Base-by-base conservation (phyloP, 2,113 vertebrate species). In the Willisornis vidua region DNA sequence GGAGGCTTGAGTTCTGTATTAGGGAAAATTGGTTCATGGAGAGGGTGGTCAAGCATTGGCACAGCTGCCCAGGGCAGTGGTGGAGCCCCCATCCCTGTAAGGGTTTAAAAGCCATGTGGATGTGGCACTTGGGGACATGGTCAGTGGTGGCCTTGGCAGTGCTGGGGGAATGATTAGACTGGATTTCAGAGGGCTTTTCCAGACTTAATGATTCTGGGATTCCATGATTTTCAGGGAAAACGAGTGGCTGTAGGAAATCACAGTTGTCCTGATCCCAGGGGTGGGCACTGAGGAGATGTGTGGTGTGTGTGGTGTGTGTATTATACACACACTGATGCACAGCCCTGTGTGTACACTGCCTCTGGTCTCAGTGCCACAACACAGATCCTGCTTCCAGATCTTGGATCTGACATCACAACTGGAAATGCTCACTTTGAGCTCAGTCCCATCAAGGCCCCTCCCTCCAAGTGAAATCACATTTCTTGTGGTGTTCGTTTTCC, bases 341-440 rank as follows among this genome's bases (percentile, higher is more conserved):
- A 39, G n/a, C 28, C 2, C 8, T 33, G 0, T 6, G 0, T 9
- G 12, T 3, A 1, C 18, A 5, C 4, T 52, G 70, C 19, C 54
- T 68, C 54, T 45, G 25, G 18, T 37, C 33, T 65, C 37, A 1
- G 28, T 63, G 72, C 68, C 80, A 31, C 29, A 75, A 22, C 49
- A 9, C 43, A 81, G 16, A 19, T 65, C 83, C 46, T 61, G 48
- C 31, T 35, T 95, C 51, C 37, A 7, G 29, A 73, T 84, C 80
- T 48, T 28, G 54, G n/a, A 37, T 29, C 39, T 45, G 16, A 2
- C 29, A 11, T 0, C 26, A 63, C 33, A 33, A 55, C 25, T 18
- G 41, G 18, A 66, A 77, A 24, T 55, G 20, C 26, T 77, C 2
- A 0, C 75, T 82, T 59, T 23, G 33, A 55, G 46, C 57, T 48